Evolutionary conservation across 2,797 vertebrate species (phyloP), one percentile per base, ranked within the genome.

Genomic region (Lophotriccus pileatus): DNA sequence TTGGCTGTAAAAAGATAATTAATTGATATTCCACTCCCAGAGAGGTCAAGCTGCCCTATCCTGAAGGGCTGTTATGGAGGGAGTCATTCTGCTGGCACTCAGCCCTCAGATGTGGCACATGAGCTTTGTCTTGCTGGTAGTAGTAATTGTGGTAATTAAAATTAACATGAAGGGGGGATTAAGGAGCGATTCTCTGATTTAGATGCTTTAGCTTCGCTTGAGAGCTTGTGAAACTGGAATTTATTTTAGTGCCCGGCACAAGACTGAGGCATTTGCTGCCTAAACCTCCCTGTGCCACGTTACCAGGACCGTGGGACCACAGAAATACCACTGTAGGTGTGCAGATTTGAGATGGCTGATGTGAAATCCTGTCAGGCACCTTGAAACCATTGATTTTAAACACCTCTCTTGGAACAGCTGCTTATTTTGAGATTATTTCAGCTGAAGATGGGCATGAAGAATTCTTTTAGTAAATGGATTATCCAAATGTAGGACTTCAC

Each of bases 21-120:
- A 98, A 98, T 97, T 92, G 97, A 88, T 96, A 93, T 96, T 97
- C 97, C 95, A 94, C 95, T 98, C 94, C 81, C 79, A 28, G 96
- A 95, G 98, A 98, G 98, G 98, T 98, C 98, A 98, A 95, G 95
- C 96, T 97, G 97, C 97, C 97, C 96, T 91, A 25, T 95, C 96
- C 92, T 93, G 93, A 84, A 11, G 74, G 63, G 93, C 20, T 70
- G 86, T 94, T 94, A 94, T 24, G 53, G 53, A 95, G 88, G 88
- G 62, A 91, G 80, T 93, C 64, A 30, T 95, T 93, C 94, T 95
- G 95, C 89, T 94, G 82, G 78, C 78, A 67, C 80, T 78, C 32
- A 58, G 28, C 70, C 94, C 97, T 95, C 73, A 3, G 92, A 96
- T 97, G 97, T 96, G 95, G 92, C 73, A 69, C 47, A 73, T 78